Evolutionary conservation across 2,797 vertebrate genomes (phyloP), one percentile per base, ranked within the genome.

Genomic region (Girardinus metallicus): DNA sequence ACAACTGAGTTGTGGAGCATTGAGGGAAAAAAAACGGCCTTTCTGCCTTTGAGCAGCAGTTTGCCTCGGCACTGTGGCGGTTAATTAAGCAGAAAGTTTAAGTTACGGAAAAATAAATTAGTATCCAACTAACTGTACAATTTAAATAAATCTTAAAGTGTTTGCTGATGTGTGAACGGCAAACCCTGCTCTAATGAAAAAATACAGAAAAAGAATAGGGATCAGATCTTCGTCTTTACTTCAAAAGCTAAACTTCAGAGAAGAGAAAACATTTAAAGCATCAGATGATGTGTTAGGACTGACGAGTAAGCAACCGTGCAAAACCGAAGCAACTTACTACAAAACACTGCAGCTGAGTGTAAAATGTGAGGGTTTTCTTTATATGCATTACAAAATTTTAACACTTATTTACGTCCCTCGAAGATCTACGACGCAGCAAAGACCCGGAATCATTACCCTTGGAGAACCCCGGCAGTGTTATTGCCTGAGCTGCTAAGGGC

Each of bases 401-500:
- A 46, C 12, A 31, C 47, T 75, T 13, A 41, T 74, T 36, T 46
- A 55, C 6, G 26, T 31, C 43, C 21, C 60, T 60, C 26, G 16
- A n/a, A 43, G 13, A 7, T 62, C 57, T 60, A 60, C 29, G 2
- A 16, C 8, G 7, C 9, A 74, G 74, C 3, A 75, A 53, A 29
- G 1, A 73, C 43, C 9, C 1, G 3, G 11, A 47, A 79, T 82
- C 60, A 79, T 85, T 89, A 88, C 83, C 90, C 89, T 91, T 90
- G 85, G 82, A 87, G 80, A 68, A 60, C 78, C 85, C 51, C 34
- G 64, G 23, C 3, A 76, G 57, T 53, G 74, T 83, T 84, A 89
- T 86, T 83, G 76, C 84, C 75, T 77, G 84, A 80, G 79, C 86
- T 84, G 85, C 87, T 78, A 81, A 85, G 75, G 85, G 80, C 47